Conservation (phyloP, 2,113 vertebrate species). For the Notechis scutatus region DNA sequence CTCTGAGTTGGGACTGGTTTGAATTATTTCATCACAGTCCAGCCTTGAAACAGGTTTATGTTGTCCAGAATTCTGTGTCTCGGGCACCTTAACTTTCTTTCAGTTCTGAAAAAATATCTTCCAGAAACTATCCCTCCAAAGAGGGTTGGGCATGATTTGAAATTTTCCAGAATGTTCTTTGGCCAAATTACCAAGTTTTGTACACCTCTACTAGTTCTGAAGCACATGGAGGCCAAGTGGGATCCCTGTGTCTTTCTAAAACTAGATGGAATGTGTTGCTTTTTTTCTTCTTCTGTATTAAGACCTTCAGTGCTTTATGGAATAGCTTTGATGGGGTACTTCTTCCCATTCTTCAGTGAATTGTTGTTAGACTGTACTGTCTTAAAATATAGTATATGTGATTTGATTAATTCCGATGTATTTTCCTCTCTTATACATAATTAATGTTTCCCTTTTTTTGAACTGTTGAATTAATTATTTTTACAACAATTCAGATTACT, state of each 20-base stretch:
- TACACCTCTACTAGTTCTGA: not conserved
- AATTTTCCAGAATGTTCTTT: not conserved
- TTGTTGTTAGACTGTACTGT: rapidly evolving
- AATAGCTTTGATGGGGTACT: not conserved
- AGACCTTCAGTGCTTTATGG: not conserved
- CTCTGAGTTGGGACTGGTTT: not conserved
- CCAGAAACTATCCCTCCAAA: not conserved
- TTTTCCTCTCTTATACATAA: no score
- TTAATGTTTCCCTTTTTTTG: not conserved
- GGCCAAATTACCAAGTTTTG: not conserved
- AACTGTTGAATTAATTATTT: not conserved
- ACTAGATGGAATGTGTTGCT: not conserved
- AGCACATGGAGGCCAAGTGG: not conserved
- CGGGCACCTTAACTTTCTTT: not conserved
- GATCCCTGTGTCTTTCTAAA: not conserved
- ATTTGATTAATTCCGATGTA: not conserved
- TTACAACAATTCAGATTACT: not conserved
- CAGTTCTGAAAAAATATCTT: not conserved
- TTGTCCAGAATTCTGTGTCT: not conserved
- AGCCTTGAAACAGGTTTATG: not conserved
- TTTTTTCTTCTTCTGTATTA: not conserved
- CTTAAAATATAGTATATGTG: not conserved
- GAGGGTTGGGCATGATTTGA: not conserved
- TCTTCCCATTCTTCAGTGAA: not conserved
- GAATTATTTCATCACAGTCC: not conserved